These are phyloP conservation scores for Dufourea novaeangliae DNA, from an alignment of 1,140 invertebrate species.

Conservation along the genomic window DNA sequence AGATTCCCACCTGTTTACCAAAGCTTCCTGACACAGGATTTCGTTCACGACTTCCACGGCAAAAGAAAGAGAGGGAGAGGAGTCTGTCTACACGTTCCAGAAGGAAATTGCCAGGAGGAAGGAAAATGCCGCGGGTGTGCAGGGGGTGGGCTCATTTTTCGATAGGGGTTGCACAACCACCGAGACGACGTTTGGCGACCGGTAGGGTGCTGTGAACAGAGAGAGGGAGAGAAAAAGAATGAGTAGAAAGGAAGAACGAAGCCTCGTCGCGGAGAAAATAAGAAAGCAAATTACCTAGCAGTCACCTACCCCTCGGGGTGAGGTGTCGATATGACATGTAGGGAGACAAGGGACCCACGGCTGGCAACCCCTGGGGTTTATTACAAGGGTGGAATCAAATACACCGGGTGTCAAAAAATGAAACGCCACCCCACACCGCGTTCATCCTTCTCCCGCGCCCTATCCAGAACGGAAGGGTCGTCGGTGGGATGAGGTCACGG, in stretches of 20 bases:
- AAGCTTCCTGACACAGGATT: neutral
- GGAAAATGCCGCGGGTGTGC: slow-evolving; percentile 39
- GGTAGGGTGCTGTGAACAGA: slow-evolving; percentile 20
- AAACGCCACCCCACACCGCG: slow-evolving; percentile 75
- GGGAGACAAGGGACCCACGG: slow-evolving; percentile 68
- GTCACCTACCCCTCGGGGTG: slow-evolving; percentile 75
- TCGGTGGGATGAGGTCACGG: slow-evolving; percentile 58
- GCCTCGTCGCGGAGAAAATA: slow-evolving; percentile 76
- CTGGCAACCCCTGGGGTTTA: slow-evolving; percentile 79
- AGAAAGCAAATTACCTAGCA: slow-evolving; percentile 82
- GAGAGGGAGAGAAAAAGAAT: neutral
- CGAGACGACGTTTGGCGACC: slow-evolving; percentile 27
- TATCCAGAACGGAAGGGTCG: slow-evolving; percentile 23
- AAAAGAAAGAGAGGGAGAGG: too few relatives aligned
- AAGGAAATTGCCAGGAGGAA: slow-evolving; percentile 61
- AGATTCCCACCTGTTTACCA: slow-evolving; percentile 12
- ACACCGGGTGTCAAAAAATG: slow-evolving; percentile 83
- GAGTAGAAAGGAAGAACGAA: slow-evolving; percentile 9
- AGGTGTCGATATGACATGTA: slow-evolving; percentile 82
- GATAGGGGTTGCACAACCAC: slow-evolving; percentile 57
- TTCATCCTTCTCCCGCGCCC: slow-evolving; percentile 45
- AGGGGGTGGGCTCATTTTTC: slow-evolving; percentile 48
- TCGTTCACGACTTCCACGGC: slow-evolving; percentile 13
- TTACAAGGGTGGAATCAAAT: slow-evolving; percentile 83
- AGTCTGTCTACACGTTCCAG: slow-evolving; percentile 35